phyloP scores from a whole-genome alignment of 2,888 invertebrate genomes.

The Drosophila dives region DNA sequence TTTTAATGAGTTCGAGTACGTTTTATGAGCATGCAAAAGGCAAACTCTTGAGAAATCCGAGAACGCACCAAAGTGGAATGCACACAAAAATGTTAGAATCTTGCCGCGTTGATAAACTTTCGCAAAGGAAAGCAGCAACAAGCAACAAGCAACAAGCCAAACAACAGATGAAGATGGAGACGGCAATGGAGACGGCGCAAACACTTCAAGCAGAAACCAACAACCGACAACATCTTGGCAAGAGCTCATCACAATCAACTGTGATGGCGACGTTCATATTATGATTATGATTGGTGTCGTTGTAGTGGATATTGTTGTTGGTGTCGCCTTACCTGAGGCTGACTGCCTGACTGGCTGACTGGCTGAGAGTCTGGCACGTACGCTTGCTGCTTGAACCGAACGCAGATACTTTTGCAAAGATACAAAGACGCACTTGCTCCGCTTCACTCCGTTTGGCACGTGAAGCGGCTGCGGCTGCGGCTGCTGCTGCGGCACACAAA shows the following conservation, averaged over 20 bases:
- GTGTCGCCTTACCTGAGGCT: slow-evolving; percentile 43
- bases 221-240: slow-evolving; percentile 39
- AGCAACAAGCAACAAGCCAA: slow-evolving; percentile 14
- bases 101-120: slow-evolving; percentile 78
- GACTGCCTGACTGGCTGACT: slow-evolving; percentile 9
- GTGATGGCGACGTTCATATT: slow-evolving; percentile 72
- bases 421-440: slow-evolving; percentile 60
- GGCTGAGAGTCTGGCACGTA: slow-evolving; percentile 63
- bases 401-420: slow-evolving; percentile 56
- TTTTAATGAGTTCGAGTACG: slow-evolving; percentile 80
- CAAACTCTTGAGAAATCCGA: slow-evolving; percentile 65
- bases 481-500: slow-evolving; percentile 27
- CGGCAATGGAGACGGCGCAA: slow-evolving; percentile 23
- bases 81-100: slow-evolving; percentile 80
- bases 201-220: slow-evolving; percentile 34
- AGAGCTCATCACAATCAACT: slow-evolving; percentile 73
- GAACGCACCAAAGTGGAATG: slow-evolving; percentile 80
- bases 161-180: slow-evolving; percentile 10
- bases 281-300: slow-evolving; percentile 77
- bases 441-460: slow-evolving; percentile 29
- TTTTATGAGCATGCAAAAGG: slow-evolving; percentile 73
- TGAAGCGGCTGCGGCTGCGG: slow-evolving; percentile 24
- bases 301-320: slow-evolving; percentile 25
- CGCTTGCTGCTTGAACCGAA: slow-evolving; percentile 41
- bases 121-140: slow-evolving; percentile 56